These are phyloP conservation scores for Drosophila serrata DNA, from an alignment of 1,140 invertebrate genomes.

Conservation along the genomic window DNA sequence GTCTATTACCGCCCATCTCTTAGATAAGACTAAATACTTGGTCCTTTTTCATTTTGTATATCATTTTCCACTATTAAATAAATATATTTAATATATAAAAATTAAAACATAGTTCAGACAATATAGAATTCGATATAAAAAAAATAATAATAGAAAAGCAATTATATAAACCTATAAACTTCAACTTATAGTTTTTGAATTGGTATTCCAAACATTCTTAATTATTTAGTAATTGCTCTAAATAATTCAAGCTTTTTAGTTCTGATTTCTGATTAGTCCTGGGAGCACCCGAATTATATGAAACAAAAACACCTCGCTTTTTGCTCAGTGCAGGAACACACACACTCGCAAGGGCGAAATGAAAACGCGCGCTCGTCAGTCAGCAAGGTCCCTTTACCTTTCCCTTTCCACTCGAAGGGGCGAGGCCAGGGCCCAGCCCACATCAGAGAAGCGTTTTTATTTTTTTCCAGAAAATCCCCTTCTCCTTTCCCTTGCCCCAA, in stretches of 20 bases:
- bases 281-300: not conserved
- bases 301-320: not conserved
- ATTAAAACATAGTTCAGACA: too few relatives aligned
- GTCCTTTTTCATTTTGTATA: too few relatives aligned
- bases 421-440: slow-evolving; percentile 52
- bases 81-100: too few relatives aligned
- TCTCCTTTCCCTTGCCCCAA: slow-evolving; percentile 2
- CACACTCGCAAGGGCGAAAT: slow-evolving; percentile 35
- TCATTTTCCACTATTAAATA: too few relatives aligned
- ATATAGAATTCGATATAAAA: too few relatives aligned
- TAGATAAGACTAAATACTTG: too few relatives aligned
- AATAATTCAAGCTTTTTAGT: too few relatives aligned
- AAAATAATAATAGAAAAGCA: too few relatives aligned
- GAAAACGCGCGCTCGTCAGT: slow-evolving; percentile 77
- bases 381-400: slow-evolving; percentile 54
- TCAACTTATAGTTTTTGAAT: too few relatives aligned
- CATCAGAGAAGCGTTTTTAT: slow-evolving; percentile 46
- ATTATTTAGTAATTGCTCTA: not conserved
- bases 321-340: slow-evolving; percentile 12
- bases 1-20: too few relatives aligned
- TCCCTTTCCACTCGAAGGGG: slow-evolving; percentile 33
- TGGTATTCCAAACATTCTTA: not conserved
- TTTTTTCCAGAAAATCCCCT: slow-evolving; percentile 45
- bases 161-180: too few relatives aligned
- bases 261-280: too few relatives aligned